Base-by-base conservation (phyloP, 2,113 vertebrate species). In the Silurus meridionalis region DNA sequence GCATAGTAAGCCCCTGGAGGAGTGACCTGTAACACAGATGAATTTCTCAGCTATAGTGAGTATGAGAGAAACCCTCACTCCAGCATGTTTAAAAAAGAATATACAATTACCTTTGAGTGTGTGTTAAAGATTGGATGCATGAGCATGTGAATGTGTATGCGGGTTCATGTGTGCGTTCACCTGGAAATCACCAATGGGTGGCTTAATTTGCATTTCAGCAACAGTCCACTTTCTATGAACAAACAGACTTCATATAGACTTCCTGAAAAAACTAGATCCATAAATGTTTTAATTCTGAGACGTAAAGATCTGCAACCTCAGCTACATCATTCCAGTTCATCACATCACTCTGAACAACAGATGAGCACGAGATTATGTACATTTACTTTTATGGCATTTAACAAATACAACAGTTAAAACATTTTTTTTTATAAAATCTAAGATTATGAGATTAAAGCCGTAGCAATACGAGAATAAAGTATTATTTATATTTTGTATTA, bases 181-280 rank as follows among this genome's bases (percentile, higher is more conserved):
- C 79, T 63, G 15, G 46, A 25, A 81, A 15, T 63, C 80, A 46
- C 19, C 46, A 10, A 81, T 37, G 37, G 15, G 60, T 50, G 37
- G 80, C 21, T 63, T 63, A 82, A 64, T 19, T 60, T 80, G 55
- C 55, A 80, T 82, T n/a, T 23, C 46, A 82, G 80, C 46, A 82
- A 23, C n/a, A 14, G 60, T 37, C 48, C 9, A 14, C 57, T 79
- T 79, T 79, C 25, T 13, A 58, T 58, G 57, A 58, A 15, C 17
- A 13, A 11, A 0, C 8, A 60, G 46, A 58, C 23, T 17, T 57
- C 10, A 3, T 79, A 74, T 25, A n/a, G 50, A 14, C 74, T 23
- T 52, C 71, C 46, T 52, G 46, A 8, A 4, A 23, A n/a, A 55
- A 77, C 21, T 48, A 19, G 52, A 50, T 17, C 19, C 46, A 23